Evolutionary conservation across 2,797 vertebrate genomes (phyloP).

Genomic region (Heliangelus exortis): DNA sequence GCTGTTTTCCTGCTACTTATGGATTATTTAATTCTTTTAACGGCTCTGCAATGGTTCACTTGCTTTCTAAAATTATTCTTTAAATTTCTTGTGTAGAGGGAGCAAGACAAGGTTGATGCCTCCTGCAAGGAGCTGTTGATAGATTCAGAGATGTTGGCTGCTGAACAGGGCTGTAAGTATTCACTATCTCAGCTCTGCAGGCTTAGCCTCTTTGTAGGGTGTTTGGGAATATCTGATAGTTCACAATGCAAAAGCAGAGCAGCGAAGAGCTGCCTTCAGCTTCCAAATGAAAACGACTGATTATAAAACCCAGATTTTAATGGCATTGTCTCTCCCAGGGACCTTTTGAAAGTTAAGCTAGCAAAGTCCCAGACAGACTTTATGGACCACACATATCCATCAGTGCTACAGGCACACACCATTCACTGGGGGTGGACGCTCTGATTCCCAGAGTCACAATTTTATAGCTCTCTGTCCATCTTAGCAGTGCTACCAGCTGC

Average conservation of each 20-base stretch:
- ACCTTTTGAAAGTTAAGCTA: background rate
- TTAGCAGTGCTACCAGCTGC: background rate
- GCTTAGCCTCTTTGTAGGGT: conserved; percentile 1
- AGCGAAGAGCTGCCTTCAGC: background rate
- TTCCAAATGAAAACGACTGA: conserved; percentile 13
- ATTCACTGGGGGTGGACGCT: accelerated
- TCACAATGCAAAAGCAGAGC: background rate
- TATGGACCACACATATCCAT: background rate
- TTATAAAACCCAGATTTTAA: background rate
- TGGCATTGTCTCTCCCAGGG: background rate
- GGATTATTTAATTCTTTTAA: conserved; percentile 55
- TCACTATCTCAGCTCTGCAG: conserved; percentile 28
- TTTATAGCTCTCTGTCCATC: background rate
- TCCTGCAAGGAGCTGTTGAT: conserved; percentile 16
- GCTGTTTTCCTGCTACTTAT: conserved; percentile 19
- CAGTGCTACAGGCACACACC: accelerated
- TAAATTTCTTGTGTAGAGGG: background rate
- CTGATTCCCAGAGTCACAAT: accelerated
- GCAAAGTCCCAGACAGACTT: background rate
- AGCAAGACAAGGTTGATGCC: background rate
- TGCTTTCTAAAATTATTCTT: conserved; percentile 44
- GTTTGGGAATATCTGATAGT: conserved; percentile 25
- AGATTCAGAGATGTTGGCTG: conserved; percentile 19
- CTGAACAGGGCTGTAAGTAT: conserved; percentile 23
- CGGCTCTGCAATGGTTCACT: conserved; percentile 1